phyloP scores from a whole-genome alignment of 2,113 vertebrate species.

The Gavialis gangeticus region DNA sequence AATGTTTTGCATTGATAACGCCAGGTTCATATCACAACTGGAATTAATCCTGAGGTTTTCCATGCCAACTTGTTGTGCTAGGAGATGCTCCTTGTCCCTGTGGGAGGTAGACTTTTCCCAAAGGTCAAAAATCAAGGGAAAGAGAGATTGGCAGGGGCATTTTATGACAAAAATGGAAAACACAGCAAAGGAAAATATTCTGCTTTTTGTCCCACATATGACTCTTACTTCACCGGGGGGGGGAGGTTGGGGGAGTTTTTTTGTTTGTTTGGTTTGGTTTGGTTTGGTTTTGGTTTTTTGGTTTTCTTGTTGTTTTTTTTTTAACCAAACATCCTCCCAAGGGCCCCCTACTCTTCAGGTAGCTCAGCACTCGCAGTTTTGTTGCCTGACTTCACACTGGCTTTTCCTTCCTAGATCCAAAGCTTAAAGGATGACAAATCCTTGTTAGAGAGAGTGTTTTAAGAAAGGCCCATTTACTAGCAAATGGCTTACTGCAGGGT shows the following conservation, averaged over 20 bases:
- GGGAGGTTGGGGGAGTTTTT: too few relatives aligned
- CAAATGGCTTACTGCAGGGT: slow-evolving; percentile 26
- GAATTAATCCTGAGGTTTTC: neutral
- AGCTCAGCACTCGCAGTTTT: neutral
- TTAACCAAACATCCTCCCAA: too few relatives aligned
- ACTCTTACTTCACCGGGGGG: too few relatives aligned
- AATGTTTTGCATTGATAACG: neutral
- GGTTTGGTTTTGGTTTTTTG: too few relatives aligned
- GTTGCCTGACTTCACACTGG: neutral
- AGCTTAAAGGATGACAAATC: slow-evolving; percentile 29
- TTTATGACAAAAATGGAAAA: neutral
- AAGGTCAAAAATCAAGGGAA: neutral
- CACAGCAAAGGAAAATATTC: neutral
- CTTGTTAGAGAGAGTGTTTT: neutral
- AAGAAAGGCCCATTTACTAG: slow-evolving; percentile 51
- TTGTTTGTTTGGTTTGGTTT: too few relatives aligned
- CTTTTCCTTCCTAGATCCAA: slow-evolving; percentile 20
- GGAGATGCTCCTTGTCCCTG: neutral
- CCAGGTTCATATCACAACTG: neutral
- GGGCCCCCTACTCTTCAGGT: neutral
- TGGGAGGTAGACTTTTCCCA: neutral
- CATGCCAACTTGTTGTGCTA: neutral
- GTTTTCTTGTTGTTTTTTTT: too few relatives aligned
- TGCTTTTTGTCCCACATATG: neutral
- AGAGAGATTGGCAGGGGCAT: neutral